Evolutionary conservation across 1,140 invertebrate genomes (phyloP), one percentile per base, ranked within the genome.

Genomic region (Mizuhopecten yessoensis): DNA sequence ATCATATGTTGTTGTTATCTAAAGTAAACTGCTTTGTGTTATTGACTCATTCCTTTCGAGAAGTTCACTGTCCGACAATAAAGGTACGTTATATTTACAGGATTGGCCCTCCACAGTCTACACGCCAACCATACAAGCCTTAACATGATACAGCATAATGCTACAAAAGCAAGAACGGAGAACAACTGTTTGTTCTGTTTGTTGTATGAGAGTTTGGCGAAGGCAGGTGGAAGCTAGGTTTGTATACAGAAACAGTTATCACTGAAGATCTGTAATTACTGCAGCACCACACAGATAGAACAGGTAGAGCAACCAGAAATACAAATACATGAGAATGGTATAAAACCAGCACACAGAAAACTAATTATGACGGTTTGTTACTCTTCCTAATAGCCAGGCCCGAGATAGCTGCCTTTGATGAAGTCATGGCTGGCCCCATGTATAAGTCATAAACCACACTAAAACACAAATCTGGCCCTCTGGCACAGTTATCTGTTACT

Each of bases 291-390:
- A 75, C 57, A 75, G 57, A n/a, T n/a, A 29, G 57, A 75, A 75
- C n/a, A 75, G 57, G n/a, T 45, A 75, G 57, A 75, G 9, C 42
- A 75, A 75, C 57, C n/a, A n/a, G 57, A 75, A 75, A 75, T 45
- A 45, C 10, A 13, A 17, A 45, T 45, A 45, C 57, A 75, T 0
- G 9, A n/a, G 57, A 75, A 29, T 75, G n/a, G 57, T 29, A 75
- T 75, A 29, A 75, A 75, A 75, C n/a, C 5, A 17, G 57, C 57
- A 75, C 57, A 75, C 29, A 75, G 57, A 75, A 29, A 75, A 75
- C 57, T 75, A 75, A 75, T 75, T 75, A 75, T 75, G 57, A 75
- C 11, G n/a, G 57, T 75, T 75, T 75, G 57, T 75, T 75, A 75
- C 23, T 29, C 57, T 75, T n/a, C 11, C 23, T 75, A 75, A 75